Evolutionary conservation across 2,113 vertebrate species (phyloP), one percentile per base, ranked within the genome.

Genomic region (Stictonetta naevosa): DNA sequence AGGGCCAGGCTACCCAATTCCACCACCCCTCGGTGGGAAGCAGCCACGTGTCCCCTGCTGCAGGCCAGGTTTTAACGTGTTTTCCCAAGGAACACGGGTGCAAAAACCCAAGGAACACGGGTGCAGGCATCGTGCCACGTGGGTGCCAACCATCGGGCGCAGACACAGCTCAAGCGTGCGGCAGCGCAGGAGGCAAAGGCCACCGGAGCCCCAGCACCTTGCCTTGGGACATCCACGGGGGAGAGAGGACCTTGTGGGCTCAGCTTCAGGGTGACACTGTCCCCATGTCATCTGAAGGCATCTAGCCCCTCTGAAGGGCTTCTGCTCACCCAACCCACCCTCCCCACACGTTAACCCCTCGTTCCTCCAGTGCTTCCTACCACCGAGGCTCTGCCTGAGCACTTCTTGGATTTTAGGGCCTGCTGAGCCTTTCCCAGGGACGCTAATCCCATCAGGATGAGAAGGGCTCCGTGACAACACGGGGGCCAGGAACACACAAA

Each of bases 401-500:
- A 2, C 1, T 18, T 11, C 56, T 19, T 2, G 7, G 58, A 29
- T 33, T 7, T 6, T 0, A 25, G 48, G 53, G 34, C 55, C 29
- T 53, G 44, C 1, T 6, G 75, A 82, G 79, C 17, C 6, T 21
- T 62, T 72, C 67, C 83, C n/a, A 42, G 28, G 60, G 72, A 8
- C 73, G 12, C n/a, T 3, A 2, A 59, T 56, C 63, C 38, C 63
- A 5, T 1, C 33, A 13, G 74, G 81, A 40, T 15, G 44, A 48
- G 64, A 76, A 38, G 0, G 34, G 6, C 34, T 25, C 52, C 2
- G 1, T 17, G 78, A 34, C 73, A 60, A 3, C 38, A 1, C 0
- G 33, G 26, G 42, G 56, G 11, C 58, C 33, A 56, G 68, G 64
- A 55, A 31, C 86, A 60, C 56, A 17, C 7, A 11, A 83, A 14